A percentile compares a stretch with the other conserved stretches of the same genome.
Evolutionary conservation across 2,888 invertebrate species (phyloP).

Genomic region (Rhorus exstirpatorius): DNA sequence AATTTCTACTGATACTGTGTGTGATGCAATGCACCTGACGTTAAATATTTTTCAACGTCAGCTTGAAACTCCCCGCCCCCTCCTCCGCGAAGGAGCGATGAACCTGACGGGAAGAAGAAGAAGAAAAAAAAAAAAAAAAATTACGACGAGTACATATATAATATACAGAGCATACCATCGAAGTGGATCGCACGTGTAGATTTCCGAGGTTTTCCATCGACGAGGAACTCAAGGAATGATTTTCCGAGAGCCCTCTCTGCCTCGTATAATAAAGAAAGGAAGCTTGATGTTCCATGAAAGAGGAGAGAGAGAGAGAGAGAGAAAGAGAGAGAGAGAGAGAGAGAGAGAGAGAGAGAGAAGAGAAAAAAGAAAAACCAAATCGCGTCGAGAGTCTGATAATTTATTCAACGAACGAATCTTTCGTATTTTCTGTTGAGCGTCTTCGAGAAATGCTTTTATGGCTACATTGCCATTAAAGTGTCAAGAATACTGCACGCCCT

Average conservation of each 20-base stretch:
- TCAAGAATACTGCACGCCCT: neutral
- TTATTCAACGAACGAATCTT: conserved; percentile 51
- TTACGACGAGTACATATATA: neutral
- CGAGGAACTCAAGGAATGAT: conserved; percentile 35
- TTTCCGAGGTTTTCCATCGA: conserved; percentile 8
- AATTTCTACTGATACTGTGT: conserved; percentile 10
- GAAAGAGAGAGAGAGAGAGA: too few species aligned
- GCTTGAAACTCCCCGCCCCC: too few species aligned
- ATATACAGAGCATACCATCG: neutral
- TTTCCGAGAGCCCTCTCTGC: neutral
- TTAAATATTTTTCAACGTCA: conserved; percentile 50
- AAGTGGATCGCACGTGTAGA: conserved; percentile 11
- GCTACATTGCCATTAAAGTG: neutral
- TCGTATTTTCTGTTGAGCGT: conserved; percentile 14
- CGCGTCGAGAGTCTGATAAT: conserved; percentile 12
- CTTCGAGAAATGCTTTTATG: conserved; percentile 15
- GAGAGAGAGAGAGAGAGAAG: conserved; percentile 2
- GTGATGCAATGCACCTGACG: conserved; percentile 35
- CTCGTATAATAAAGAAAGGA: conserved; percentile 6
- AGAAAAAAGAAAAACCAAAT: neutral
- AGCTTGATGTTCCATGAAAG: conserved; percentile 1
- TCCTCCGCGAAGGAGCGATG: conserved; percentile 1
- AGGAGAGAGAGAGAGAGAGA: too few species aligned
- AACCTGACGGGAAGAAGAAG: neutral
- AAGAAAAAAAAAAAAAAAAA: too few species aligned